Evolutionary conservation across 1,140 invertebrate species (phyloP).

Genomic region (Hormaphis cornu): DNA sequence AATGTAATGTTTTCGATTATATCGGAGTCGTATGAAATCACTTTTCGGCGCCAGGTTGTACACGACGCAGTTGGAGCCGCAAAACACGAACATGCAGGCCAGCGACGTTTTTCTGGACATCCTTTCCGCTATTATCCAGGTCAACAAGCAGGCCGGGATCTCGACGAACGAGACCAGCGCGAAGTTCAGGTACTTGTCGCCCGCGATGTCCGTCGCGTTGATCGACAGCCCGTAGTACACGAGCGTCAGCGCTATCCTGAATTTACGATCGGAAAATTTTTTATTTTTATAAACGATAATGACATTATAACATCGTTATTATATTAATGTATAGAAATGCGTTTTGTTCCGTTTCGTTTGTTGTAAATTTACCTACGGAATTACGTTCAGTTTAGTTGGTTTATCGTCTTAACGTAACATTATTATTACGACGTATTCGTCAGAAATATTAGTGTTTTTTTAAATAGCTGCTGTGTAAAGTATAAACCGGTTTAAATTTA

Average conservation of each 20-base stretch:
- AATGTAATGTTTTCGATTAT: too few relatives aligned
- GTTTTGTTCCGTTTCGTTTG: too few relatives aligned
- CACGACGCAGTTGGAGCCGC: slow-evolving; percentile 33
- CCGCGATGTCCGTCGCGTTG: slow-evolving; percentile 42
- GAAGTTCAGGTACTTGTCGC: slow-evolving; percentile 46
- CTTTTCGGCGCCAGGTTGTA: slow-evolving; percentile 35
- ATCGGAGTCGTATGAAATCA: not conserved
- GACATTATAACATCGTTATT: too few relatives aligned
- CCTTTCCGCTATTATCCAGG: slow-evolving; percentile 31
- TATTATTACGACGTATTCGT: too few relatives aligned
- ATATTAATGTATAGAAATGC: too few relatives aligned
- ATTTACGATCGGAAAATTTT: too few relatives aligned
- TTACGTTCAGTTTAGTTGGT: too few relatives aligned
- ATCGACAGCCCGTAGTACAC: slow-evolving; percentile 64
- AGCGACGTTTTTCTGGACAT: slow-evolving; percentile 33
- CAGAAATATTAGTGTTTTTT: too few relatives aligned
- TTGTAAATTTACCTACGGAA: too few relatives aligned
- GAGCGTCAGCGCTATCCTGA: slow-evolving; percentile 57
- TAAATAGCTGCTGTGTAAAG: too few relatives aligned
- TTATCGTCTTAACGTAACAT: too few relatives aligned
- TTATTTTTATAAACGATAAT: not conserved
- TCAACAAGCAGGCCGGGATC: slow-evolving; percentile 41
- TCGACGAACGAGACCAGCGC: slow-evolving; percentile 46
- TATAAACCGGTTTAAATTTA: too few relatives aligned
- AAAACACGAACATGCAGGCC: slow-evolving; percentile 29